Evolutionary conservation across 2,797 vertebrate genomes (phyloP).

Genomic region (Rhabdophis nuchalis): DNA sequence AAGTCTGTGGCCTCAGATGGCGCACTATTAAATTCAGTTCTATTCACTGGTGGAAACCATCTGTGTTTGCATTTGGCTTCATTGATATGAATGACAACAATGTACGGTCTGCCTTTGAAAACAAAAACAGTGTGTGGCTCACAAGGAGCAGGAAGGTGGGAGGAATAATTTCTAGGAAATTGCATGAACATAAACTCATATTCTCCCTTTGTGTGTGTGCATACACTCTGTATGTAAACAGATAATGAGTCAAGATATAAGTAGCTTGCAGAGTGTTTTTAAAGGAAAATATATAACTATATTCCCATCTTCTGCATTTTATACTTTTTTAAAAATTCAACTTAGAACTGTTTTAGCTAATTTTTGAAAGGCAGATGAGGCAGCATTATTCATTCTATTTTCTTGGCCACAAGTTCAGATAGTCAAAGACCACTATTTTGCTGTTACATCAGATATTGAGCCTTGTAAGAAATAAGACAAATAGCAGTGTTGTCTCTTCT

Average conservation of each 20-base stretch:
- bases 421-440: neutral
- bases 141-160: neutral
- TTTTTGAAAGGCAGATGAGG: neutral
- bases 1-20: slow-evolving; percentile 60
- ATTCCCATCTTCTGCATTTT: neutral
- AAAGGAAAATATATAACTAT: neutral
- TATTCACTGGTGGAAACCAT: slow-evolving; percentile 57
- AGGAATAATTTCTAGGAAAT: neutral
- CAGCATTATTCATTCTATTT: neutral
- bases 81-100: slow-evolving; percentile 49
- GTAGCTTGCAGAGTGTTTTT: neutral
- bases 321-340: neutral
- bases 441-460: no score
- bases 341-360: neutral
- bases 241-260: neutral
- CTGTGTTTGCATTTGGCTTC: slow-evolving; percentile 63
- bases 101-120: neutral
- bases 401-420: neutral
- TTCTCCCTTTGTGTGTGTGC: neutral
- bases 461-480: neutral
- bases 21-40: slow-evolving; percentile 59
- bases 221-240: neutral
- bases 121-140: neutral
- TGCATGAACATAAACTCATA: neutral
- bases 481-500: neutral